Base-by-base conservation (phyloP, 2,888 invertebrate species). In the Acrobasis suavella region DNA sequence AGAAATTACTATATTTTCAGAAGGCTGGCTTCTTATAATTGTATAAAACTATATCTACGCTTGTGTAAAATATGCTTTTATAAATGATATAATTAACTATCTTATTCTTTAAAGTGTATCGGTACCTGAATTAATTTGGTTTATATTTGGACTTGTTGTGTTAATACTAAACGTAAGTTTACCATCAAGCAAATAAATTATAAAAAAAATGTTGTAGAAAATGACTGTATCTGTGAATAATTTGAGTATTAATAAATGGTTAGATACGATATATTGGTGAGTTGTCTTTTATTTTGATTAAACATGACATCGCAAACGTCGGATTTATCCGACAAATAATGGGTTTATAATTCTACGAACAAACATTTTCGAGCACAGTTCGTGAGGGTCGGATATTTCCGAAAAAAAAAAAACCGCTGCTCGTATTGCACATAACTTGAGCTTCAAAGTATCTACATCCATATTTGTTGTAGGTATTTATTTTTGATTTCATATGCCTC, bases 161-260 rank as follows among this genome's bases (percentile, higher is more conserved):
- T 52, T 37, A 59, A 51, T 66, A 64, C 66, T 65, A 54, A 72
- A 72, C 86, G 81, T 90, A 90, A 87, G 89, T 89, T 89, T 90
- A 89, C 89, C 90, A 89, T 87, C 89, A 83, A 80, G 66, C 72
- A 73, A 77, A 70, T 72, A 73, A 74, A 71, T 68, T 65, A 67
- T 72, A 71, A 69, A 70, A 71, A 68, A 73, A 75, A 77, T 70
- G 72, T 75, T 72, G 79, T 83, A 77, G 81, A 81, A 79, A 81
- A 74, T 83, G 81, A 84, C 83, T 86, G 82, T 87, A 79, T 83
- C 75, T 82, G 71, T 76, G 69, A 73, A 71, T 77, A 78, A 75
- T 86, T 83, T 83, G 77, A 85, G 85, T 85, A 84, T 78, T 80
- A 69, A 74, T 86, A 85, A 88, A 89, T 80, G 81, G 79, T 84